Base-by-base conservation (phyloP, 2,888 invertebrate species). In the Platycheirus rosarum region DNA sequence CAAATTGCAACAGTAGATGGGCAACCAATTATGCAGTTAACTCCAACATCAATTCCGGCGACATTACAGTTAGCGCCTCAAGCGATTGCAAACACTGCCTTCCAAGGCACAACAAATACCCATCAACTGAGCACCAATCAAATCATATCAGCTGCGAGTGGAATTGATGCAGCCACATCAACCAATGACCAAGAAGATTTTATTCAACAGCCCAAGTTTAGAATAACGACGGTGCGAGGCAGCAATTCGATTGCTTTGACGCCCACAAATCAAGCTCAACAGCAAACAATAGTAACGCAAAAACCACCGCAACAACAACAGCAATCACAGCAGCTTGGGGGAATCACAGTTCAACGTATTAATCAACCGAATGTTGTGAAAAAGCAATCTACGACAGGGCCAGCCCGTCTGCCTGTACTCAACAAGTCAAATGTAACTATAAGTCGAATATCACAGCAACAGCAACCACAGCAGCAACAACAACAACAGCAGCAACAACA, bases 1-100 rank as follows among this genome's bases (percentile, higher is more conserved):
- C 90, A 90, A 85, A 86, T 90, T 75, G 87, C 90, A 20, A 90
- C 90, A 0, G 89, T 90, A 0, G 90, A 90, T 80, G 90, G 90
- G 1, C 91, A 90, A 84, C 90, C 89, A 40, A 89, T 91, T n/a
- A 88, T 91, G 86, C 90, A 91, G 68, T 68, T 91, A 48, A 88
- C 90, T 1, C 88, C 90, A 5, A 88, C 90, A 20, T 88, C 89
- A 18, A 88, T 90, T 85, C 90, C 90, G 74, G 90, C 90, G 57
- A 90, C 90, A 9, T 79, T 90, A 49, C 90, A 90, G 73, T 79
- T 90, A 26, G 88, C 89, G 6, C 88, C 89, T 9, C 87, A 89
- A 35, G 80, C 86, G 2, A 73, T 88, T 9, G 78, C 86, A 46
- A 88, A 84, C 80, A 68, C 87, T n/a, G 60, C 85, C 32, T 88